Evolutionary conservation across 1,140 invertebrate genomes (phyloP), one percentile per base, ranked within the genome.

Genomic region (Brachionus paranguensis): DNA sequence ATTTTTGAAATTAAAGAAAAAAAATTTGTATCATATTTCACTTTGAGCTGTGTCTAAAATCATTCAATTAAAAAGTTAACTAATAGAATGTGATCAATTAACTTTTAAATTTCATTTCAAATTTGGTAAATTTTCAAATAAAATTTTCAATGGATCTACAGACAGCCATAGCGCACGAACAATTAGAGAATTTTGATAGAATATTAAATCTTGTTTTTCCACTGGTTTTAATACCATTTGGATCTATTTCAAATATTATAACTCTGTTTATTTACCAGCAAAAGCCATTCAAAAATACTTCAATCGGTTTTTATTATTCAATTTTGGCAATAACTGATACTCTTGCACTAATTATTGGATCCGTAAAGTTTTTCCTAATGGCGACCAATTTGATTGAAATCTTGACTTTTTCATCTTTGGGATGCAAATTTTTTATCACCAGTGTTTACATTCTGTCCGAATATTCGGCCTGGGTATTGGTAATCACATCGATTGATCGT

Each of bases 381-480:
- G 17, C 43, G 3, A 24, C 41, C 11, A 29, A 76, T 76, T 50
- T 76, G 11, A 76, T 76, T 27, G 20, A 4, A 12, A 50, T 24
- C 33, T 7, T 76, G 8, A 50, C 20, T 27, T 37, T 76, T 37
- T 76, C 20, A 12, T 27, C 43, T 47, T 29, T 76, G 6, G 45
- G 17, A 2, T 76, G 72, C 20, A 76, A 76, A 76, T 50, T 76
- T 50, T 76, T 76, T 47, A 76, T 29, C 1, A 76, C 72, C 0
- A 76, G 43, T 50, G 27, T 37, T 12, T 76, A 76, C 20, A 29
- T 76, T 20, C 43, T 76, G 20, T 76, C 72, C 43, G 72, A 76
- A 50, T 76, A 50, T 50, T 76, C 72, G n/a, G 72, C 72, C 4
- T 76, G 72, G 72, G 50, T 76, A 11, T 50, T 76, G 47, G 72